These are phyloP conservation scores for Mallotus villosus DNA, from an alignment of 2,797 vertebrate species.

Conservation along the genomic window DNA sequence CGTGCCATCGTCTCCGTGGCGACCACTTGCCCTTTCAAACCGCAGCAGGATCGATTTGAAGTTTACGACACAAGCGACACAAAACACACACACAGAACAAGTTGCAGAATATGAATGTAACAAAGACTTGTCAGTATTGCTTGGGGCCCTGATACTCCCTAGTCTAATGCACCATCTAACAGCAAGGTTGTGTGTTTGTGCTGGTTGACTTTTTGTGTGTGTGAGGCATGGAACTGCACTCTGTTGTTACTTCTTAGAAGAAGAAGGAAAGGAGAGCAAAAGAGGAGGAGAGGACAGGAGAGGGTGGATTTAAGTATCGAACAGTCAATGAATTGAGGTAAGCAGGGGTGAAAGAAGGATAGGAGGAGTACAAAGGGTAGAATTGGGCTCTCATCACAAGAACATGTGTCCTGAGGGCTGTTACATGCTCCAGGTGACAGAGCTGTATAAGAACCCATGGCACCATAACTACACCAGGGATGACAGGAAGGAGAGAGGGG, in stretches of 20 bases:
- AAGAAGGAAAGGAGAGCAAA: background rate
- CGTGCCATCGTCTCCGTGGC: slow-evolving; percentile 26
- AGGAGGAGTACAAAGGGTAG: too few relatives aligned
- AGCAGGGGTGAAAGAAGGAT: too few relatives aligned
- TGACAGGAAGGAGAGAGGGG: too few relatives aligned
- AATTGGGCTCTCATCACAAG: background rate
- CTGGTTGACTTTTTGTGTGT: background rate
- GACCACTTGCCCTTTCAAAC: slow-evolving; percentile 45
- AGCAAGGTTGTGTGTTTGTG: too few relatives aligned
- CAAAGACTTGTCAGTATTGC: slow-evolving; percentile 55
- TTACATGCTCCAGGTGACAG: too few relatives aligned
- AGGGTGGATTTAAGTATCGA: background rate
- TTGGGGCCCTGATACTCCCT: slow-evolving; percentile 31
- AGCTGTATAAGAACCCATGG: too few relatives aligned
- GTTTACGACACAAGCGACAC: slow-evolving; percentile 32
- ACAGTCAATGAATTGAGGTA: too few relatives aligned
- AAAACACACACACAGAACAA: too few relatives aligned
- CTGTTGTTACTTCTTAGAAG: too few relatives aligned
- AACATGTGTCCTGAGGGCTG: background rate
- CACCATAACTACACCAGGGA: too few relatives aligned
- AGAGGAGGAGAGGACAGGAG: slow-evolving; percentile 8
- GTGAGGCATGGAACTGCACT: background rate
- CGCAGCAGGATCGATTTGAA: slow-evolving; percentile 50
- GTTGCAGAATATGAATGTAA: slow-evolving; percentile 30
- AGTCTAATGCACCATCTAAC: slow-evolving; percentile 49